Evolutionary conservation across 2,797 vertebrate genomes (phyloP), one percentile per base, ranked within the genome.

Genomic region (Periophthalmus magnuspinnatus): DNA sequence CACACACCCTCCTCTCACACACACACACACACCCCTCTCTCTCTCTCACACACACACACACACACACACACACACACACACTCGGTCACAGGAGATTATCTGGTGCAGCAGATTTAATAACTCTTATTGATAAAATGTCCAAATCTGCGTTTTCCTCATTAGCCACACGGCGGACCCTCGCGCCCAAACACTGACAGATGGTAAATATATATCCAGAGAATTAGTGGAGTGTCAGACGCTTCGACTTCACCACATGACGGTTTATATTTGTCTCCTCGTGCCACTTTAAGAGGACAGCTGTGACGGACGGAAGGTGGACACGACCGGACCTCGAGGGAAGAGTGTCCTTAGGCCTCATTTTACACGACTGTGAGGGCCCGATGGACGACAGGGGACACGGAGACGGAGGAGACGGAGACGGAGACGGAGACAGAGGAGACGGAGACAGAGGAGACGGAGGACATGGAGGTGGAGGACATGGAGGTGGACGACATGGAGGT

Each of bases 81-180:
- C 79, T 75, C 84, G 50, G 86, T 89, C 86, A 71, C 68, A 83
- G 81, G 84, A 93, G 93, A 94, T 94, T 93, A 94, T 91, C 91
- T 93, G 90, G 91, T 88, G 90, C 93, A 91, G 90, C 88, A 91
- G 92, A 94, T 94, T 93, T 94, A 94, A 94, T 94, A 93, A 94
- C 92, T 90, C 90, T 90, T 93, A 94, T 94, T 94, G 93, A 94
- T 93, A 93, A 94, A 93, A 91, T 90, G 93, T 94, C 94, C 93
- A 93, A 93, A 93, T 94, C 93, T 94, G 93, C 90, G 90, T 89
- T 90, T 92, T 85, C 81, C 89, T 88, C 82, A 91, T 93, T 92
- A 92, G 79, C 86, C 55, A 45, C 71, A 75, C 74, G 79, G 81
- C 85, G 78, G 74, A 19, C 78, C 76, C 55, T 77, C 45, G 72